Evolutionary conservation across 1,140 invertebrate genomes (phyloP), one percentile per base, ranked within the genome.

Genomic region (Hyphantria cunea): DNA sequence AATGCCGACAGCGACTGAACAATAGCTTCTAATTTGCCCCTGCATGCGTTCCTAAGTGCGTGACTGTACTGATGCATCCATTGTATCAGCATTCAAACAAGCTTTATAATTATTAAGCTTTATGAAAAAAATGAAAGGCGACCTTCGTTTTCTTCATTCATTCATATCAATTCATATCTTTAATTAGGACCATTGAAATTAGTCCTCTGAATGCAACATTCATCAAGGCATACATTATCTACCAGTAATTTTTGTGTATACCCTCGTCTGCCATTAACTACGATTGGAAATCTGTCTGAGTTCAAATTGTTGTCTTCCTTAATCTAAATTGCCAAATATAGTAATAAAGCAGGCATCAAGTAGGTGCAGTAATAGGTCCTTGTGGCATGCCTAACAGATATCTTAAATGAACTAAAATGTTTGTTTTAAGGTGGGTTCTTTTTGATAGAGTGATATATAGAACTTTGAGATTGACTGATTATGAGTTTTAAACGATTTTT

Each of bases 1-100:
- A 69, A 72, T 72, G 63, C 54, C 52, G 42, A 12, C 33, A 37
- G 17, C 25, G 10, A 12, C 48, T 45, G 48, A 68, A 65, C 66
- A 68, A 68, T 72, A 53, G 56, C 45, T 42, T 15, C 48, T 60
- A 60, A 60, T 60, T 41, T 47, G 48, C 10, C 47, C 34, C 56
- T 15, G 25, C 56, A 42, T 34, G 8, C 25, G 25, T 33, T 37
- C 32, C 15, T 14, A 33, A 25, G 17, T 25, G 17, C 17, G 17
- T 25, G 17, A 25, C 17, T 25, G 17, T 25, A 9, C 15, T 51
- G 56, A 51, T 60, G 37, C 33, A 34, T 25, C 56, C 25, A 60
- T 60, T 60, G 47, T 60, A 51, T 32, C 7, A 10, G 10, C 13
- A 5, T 42, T 51, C 8, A 15, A 44, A 60, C 42, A 15, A 13